phyloP scores from a whole-genome alignment of 2,797 vertebrate species.

The Lacerta agilis region DNA sequence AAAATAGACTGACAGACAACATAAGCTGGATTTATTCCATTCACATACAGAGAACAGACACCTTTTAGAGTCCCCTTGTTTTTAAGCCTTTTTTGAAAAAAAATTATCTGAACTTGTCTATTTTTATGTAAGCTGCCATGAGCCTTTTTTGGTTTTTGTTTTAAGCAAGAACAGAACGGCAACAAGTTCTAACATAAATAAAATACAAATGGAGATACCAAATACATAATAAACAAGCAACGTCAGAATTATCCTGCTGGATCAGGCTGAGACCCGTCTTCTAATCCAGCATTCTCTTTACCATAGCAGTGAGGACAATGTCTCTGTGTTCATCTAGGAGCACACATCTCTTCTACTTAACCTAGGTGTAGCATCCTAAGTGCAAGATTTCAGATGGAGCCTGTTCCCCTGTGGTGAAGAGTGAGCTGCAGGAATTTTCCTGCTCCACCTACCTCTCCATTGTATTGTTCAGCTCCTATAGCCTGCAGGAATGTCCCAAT shows the following conservation, averaged over 20 bases:
- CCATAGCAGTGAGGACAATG: neutral
- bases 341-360: neutral
- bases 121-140: neutral
- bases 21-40: neutral
- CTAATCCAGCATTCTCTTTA: neutral
- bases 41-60: neutral
- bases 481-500: slow-evolving; percentile 67
- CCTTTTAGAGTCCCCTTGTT: neutral
- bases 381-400: too few species aligned
- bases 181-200: neutral
- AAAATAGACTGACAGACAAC: neutral
- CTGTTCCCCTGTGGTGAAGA: neutral
- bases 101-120: neutral
- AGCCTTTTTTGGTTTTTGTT: neutral
- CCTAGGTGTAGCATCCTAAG: neutral
- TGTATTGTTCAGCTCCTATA: slow-evolving; percentile 75
- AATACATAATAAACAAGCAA: neutral
- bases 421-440: too few species aligned
- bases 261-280: neutral
- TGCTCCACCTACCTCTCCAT: slow-evolving; percentile 68
- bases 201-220: neutral
- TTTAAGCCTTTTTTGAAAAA: neutral
- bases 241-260: neutral
- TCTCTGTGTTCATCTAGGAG: neutral
- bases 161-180: neutral